Evolutionary conservation across 2,113 vertebrate genomes (phyloP).

Genomic region (Pterocles gutturalis): DNA sequence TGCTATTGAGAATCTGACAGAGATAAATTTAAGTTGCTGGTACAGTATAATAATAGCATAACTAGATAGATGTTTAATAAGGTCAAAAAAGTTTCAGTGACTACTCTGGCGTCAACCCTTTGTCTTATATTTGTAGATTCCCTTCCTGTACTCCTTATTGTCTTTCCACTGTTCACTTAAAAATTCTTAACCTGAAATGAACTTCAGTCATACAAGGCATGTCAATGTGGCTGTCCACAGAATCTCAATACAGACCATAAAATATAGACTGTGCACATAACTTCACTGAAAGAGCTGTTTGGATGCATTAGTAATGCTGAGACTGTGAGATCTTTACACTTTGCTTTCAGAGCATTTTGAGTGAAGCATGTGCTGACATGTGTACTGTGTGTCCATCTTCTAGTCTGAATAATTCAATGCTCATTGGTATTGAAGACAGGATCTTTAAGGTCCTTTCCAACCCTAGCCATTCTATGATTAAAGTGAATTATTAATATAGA

Average conservation of each 20-base stretch:
- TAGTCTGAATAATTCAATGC: background rate
- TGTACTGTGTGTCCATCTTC: background rate
- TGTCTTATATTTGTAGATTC: background rate
- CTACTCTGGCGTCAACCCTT: background rate
- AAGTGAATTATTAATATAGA: background rate
- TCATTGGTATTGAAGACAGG: background rate
- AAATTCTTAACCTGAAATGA: background rate
- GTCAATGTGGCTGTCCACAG: background rate
- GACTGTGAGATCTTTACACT: background rate
- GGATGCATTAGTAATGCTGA: background rate
- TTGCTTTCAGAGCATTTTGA: background rate
- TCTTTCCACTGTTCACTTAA: background rate
- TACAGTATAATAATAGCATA: background rate
- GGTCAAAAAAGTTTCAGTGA: background rate
- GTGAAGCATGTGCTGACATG: accelerated
- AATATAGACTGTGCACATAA: accelerated
- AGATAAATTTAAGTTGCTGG: background rate
- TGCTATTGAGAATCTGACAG: background rate
- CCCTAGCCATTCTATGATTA: background rate
- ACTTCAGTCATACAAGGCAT: background rate
- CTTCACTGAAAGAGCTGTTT: background rate
- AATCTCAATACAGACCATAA: background rate
- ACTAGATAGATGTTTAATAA: background rate
- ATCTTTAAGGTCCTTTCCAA: background rate
- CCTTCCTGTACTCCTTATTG: background rate